Evolutionary conservation across 2,113 vertebrate genomes (phyloP).

Genomic region (Amphilophus citrinellus): DNA sequence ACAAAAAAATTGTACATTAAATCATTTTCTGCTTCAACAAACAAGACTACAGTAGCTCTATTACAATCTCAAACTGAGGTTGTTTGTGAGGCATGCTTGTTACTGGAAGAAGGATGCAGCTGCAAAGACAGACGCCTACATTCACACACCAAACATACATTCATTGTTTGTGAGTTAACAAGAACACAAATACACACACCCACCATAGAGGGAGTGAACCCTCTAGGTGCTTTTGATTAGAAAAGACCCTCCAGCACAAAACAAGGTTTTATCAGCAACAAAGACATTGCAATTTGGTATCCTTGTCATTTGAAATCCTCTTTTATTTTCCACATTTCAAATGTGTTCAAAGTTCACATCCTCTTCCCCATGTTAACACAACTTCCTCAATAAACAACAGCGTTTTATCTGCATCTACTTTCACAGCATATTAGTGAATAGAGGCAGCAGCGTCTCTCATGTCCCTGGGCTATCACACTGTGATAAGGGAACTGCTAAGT

Average conservation of each 20-base stretch:
- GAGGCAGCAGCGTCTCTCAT: conserved; percentile 65
- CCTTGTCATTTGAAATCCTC: conserved; percentile 71
- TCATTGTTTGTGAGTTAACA: conserved; percentile 21
- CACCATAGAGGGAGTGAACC: conserved; percentile 69
- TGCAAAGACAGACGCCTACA: conserved; percentile 19
- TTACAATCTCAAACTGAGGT: conserved; percentile 6
- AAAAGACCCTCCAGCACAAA: conserved; percentile 84
- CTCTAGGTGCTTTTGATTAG: conserved; percentile 86
- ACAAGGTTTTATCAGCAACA: conserved; percentile 80
- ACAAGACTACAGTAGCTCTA: neutral
- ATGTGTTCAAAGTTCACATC: conserved; percentile 74
- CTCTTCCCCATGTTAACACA: conserved; percentile 56
- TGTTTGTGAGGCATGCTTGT: conserved; percentile 36
- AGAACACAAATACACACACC: conserved; percentile 38
- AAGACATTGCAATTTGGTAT: conserved; percentile 66
- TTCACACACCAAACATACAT: conserved; percentile 3
- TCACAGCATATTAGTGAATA: conserved; percentile 69
- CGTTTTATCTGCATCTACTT: conserved; percentile 73
- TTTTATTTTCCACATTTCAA: conserved; percentile 68
- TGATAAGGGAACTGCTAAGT: conserved; percentile 77
- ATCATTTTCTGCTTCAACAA: conserved; percentile 6
- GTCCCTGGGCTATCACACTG: conserved; percentile 75
- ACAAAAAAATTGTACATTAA: conserved; percentile 19
- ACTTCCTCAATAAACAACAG: conserved; percentile 72
- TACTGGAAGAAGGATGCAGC: conserved; percentile 11